Conservation (phyloP, 2,113 vertebrate species). For the Notarius quadriscutis region DNA sequence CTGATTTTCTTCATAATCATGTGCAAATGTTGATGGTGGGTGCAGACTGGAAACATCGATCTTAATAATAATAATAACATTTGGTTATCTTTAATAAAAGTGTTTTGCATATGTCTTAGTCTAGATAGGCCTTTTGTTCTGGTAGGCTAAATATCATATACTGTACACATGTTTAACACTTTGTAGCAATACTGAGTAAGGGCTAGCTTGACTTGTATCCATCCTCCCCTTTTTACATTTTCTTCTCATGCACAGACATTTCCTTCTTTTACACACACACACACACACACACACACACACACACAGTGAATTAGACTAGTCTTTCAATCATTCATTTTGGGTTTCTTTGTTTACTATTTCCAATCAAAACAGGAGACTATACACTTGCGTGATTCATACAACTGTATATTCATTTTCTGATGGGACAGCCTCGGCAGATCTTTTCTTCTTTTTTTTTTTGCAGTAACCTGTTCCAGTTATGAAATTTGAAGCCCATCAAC, state of each 20-base stretch:
- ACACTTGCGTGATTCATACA: not conserved
- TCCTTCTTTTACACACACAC: not conserved
- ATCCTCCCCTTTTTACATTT: not conserved
- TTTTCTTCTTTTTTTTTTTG: not conserved
- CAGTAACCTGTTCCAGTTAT: not conserved
- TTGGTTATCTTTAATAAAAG: not conserved
- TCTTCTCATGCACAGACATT: not conserved
- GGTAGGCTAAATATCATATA: not conserved
- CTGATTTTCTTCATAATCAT: too few relatives aligned
- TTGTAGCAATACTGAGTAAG: not conserved
- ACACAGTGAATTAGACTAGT: not conserved
- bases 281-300: too few relatives aligned
- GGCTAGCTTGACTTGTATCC: not conserved
- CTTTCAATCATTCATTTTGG: not conserved
- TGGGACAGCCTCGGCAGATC: not conserved
- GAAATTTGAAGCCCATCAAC: not conserved
- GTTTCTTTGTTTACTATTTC: not conserved
- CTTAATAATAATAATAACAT: not conserved
- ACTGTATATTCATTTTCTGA: not conserved
- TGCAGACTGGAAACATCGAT: not conserved
- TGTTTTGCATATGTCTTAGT: not conserved
- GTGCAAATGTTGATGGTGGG: not conserved
- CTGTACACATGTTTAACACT: not conserved
- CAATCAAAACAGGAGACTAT: not conserved
- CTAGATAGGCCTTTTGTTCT: not conserved